These are phyloP conservation scores for Drosophila barbarae DNA, from an alignment of 2,888 invertebrate genomes.

Conservation along the genomic window DNA sequence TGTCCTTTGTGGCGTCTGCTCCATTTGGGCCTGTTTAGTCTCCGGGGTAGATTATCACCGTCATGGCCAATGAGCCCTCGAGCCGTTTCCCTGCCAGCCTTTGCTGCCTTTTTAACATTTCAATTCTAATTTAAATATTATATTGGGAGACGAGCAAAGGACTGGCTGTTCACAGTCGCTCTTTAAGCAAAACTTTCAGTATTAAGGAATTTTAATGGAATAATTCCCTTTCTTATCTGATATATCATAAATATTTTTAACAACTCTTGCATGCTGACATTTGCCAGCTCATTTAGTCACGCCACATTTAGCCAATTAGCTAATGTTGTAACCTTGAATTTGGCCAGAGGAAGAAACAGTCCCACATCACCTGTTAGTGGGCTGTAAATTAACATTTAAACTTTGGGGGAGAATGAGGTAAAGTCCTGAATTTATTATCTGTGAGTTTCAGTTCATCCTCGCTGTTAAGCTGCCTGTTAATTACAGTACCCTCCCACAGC, in stretches of 20 bases:
- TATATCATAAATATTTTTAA: constrained; percentile 29
- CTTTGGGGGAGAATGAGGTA: not conserved
- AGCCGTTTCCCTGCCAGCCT: constrained; percentile 26
- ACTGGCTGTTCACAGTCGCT: not conserved
- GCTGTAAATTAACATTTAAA: constrained; percentile 37
- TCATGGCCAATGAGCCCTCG: constrained; percentile 37
- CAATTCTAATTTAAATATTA: constrained; percentile 64
- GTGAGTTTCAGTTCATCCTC: no score
- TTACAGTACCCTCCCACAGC: constrained; percentile 3
- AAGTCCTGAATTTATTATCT: not conserved
- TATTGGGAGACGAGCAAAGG: constrained; percentile 33
- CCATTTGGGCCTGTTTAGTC: constrained; percentile 41
- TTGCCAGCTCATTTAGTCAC: constrained; percentile 31
- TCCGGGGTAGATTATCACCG: constrained; percentile 60
- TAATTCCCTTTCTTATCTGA: constrained; percentile 16
- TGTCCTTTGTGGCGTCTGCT: constrained; percentile 16
- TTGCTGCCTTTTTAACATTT: constrained; percentile 53
- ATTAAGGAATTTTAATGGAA: constrained; percentile 5
- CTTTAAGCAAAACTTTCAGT: not conserved
- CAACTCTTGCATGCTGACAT: constrained; percentile 37
- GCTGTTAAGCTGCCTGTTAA: not conserved
- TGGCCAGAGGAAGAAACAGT: not conserved
- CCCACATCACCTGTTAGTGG: constrained; percentile 16
- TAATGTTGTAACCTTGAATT: constrained; percentile 28
- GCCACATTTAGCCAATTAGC: constrained; percentile 35